Base-by-base conservation (phyloP, 2,888 invertebrate genomes). In the Mimas tiliae region DNA sequence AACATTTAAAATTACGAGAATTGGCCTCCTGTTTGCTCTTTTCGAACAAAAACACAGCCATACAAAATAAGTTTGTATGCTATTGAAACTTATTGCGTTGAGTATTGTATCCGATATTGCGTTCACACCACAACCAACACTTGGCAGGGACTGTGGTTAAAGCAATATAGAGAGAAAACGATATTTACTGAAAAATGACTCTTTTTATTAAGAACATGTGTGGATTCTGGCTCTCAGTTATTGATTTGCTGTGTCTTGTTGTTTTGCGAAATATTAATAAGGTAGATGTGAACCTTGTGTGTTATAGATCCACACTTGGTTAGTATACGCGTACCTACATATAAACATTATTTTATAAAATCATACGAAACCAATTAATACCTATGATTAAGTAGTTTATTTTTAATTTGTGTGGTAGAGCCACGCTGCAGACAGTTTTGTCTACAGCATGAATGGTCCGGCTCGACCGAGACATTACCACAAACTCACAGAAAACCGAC, bases 141-240 rank as follows among this genome's bases (percentile, higher is more conserved):
- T 58, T 58, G 58, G 58, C 58, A 42, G 58, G 19, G 42, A 19
- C 19, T 16, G 58, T 58, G 58, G 58, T 58, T 58, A 58, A 58
- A 42, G 38, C 58, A 58, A 58, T 58, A 58, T 58, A 58, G 58
- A 58, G 38, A 58, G 58, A 58, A 58, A 58, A 42, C 58, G 58
- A 38, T 58, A 42, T 58, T 58, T 42, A 58, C 58, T 58, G 58
- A 42, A 58, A 58, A 58, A 58, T 58, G 58, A 16, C 58, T 58
- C 58, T 16, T 58, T 58, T 58, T 58, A 58, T 58, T 58, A 58
- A 58, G 42, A 58, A 58, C 58, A 42, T 19, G 38, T 38, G 55
- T n/a, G 33, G 53, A 11, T 11, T 50, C 19, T n/a, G 3, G 16
- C 38, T 19, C 38, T 42, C 11, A 12, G 38, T 16, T 58, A 42